These are phyloP conservation scores for Lypha dubia DNA, from an alignment of 2,888 invertebrate species.

Conservation along the genomic window DNA sequence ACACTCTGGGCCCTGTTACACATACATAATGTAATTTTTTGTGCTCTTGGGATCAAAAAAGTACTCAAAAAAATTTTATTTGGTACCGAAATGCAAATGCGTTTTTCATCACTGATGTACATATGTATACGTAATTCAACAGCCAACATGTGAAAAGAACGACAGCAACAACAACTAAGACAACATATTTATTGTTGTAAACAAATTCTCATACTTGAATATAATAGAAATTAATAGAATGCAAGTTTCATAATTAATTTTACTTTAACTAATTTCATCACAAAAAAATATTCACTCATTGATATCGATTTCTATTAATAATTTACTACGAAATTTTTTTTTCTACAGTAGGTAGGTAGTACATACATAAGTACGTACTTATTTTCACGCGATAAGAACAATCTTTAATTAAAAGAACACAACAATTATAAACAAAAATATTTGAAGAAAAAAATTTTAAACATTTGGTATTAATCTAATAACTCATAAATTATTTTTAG, in stretches of 20 bases:
- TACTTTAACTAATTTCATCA: conserved; percentile 2
- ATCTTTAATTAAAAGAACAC: neutral
- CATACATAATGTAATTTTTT: no score
- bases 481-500: conserved; percentile 34
- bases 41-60: no score
- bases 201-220: conserved; percentile 5
- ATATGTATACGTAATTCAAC: conserved; percentile 54
- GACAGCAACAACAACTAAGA: conserved; percentile 15
- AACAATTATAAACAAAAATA: neutral
- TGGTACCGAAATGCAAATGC: no score
- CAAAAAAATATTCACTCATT: neutral
- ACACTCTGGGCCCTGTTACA: no score
- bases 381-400: conserved; percentile 28
- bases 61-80: no score
- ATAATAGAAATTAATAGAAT: neutral
- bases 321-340: neutral
- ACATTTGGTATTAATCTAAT: conserved; percentile 16
- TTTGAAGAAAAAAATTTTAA: neutral
- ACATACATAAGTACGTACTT: neutral
- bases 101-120: no score
- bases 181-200: conserved; percentile 15
- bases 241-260: conserved; percentile 46
- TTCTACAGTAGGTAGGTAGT: neutral
- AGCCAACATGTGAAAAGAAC: conserved; percentile 47
- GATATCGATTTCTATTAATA: conserved; percentile 21